A percentile compares a stretch with the other conserved stretches of the same genome.
Conservation (phyloP, 2,797 vertebrate genomes). For the Premnoplex brunnescens region DNA sequence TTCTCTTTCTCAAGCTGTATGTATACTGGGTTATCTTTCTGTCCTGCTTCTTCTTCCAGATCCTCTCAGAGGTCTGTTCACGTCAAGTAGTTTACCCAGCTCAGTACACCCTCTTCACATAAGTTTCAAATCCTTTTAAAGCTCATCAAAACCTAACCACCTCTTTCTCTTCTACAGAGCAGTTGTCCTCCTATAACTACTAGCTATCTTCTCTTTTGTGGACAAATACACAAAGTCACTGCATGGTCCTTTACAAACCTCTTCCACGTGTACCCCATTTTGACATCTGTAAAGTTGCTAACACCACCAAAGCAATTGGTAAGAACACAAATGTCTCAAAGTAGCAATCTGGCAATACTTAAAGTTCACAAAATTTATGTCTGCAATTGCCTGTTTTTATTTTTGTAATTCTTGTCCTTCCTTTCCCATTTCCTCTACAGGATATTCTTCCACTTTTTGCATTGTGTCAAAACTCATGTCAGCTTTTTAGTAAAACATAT, state of each 20-base stretch:
- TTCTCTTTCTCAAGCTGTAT: neutral
- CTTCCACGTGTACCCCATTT: neutral
- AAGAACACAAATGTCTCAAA: neutral
- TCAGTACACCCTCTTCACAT: neutral
- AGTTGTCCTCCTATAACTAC: neutral
- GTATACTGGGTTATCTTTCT: neutral
- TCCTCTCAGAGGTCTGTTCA: neutral
- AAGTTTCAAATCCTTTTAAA: neutral
- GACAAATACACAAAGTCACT: neutral
- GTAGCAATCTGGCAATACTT: neutral
- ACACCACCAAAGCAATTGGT: neutral
- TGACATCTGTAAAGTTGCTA: neutral
- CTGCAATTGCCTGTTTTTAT: neutral
- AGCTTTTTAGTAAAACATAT: neutral
- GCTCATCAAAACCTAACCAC: neutral
- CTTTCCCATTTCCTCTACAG: conserved; percentile 22
- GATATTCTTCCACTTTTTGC: neutral
- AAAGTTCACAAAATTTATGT: neutral
- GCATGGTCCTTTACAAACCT: neutral
- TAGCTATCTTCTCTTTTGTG: neutral
- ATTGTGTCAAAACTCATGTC: neutral
- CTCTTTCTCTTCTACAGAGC: neutral
- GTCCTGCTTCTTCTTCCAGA: neutral
- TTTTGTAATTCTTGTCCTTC: conserved; percentile 26
- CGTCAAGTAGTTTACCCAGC: neutral